Base-by-base conservation (phyloP, 2,797 vertebrate genomes). In the Protosalanx chinensis region DNA sequence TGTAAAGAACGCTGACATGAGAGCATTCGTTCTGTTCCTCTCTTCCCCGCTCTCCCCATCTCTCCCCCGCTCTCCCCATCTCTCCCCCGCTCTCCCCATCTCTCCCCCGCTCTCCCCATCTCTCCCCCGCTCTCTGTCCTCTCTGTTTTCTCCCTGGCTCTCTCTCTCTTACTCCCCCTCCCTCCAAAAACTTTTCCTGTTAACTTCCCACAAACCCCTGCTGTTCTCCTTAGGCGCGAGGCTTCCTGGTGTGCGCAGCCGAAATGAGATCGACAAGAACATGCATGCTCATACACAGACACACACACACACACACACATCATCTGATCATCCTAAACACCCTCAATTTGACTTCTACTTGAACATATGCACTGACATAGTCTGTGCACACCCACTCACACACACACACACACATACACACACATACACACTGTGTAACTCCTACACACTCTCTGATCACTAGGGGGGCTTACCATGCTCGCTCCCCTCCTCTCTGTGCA, bases 171-270 rank as follows among this genome's bases (percentile, higher is more conserved):
- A 33, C 56, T 46, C 49, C 49, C n/a, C 5, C 20, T 61, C 8
- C 5, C 20, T 4, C 56, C 8, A 49, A 30, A 68, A 46, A 6
- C 51, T 67, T 23, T 58, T 51, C 8, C 27, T 18, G 13, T 59
- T 64, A 49, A 20, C 65, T 73, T 67, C 46, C 58, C 53, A 68
- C 58, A 64, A 69, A 64, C 72, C 68, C 72, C 72, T 72, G 72
- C 76, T 78, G 76, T 61, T 72, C 74, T 79, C 70, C 72, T 73
- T 65, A 75, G 74, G 72, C 74, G 62, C 60, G 15, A 65, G 72
- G 72, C 74, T 56, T 75, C 73, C 77, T 74, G 72, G 70, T 76
- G 76, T 70, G 70, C 72, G 63, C 46, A 68, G 64, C 64, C 60
- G 69, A 72, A 78, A 72, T 70, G 71, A 67, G 70, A 68, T 67